Evolutionary conservation across 2,797 vertebrate genomes (phyloP), one percentile per base, ranked within the genome.

Genomic region (Miichthys miiuy): DNA sequence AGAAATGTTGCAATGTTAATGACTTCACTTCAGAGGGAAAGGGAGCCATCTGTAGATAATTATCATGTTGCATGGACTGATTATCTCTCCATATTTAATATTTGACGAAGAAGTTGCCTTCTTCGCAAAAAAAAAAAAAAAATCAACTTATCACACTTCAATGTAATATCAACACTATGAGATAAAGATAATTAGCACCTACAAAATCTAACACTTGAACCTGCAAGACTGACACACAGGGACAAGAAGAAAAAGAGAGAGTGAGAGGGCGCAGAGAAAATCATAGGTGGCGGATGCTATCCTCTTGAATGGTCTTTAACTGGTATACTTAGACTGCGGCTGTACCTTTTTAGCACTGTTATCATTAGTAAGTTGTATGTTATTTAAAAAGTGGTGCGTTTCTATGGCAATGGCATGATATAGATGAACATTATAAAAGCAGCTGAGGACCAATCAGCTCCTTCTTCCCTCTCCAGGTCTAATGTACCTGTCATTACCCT

Each of bases 61-160:
- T 79, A 85, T 74, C 66, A 41, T 27, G 21, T 72, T 66, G 68
- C 46, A 46, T 60, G 64, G 58, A 75, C 68, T 84, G 78, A 90
- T 88, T 84, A 86, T 88, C 68, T 72, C 83, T 77, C 65, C 60
- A 83, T 87, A 71, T 84, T 77, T 73, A 83, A 80, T 82, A n/a
- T n/a, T n/a, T n/a, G n/a, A 23, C 11, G 47, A 51, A 44, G 10
- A 65, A 69, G 42, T 42, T 66, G 30, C 54, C 42, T 66, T 50
- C n/a, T 34, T 10, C 23, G n/a, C n/a, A n/a, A n/a, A n/a, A n/a
- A n/a, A 55, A 13, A 47, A 27, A 21, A 10, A 20, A 10, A 48
- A 38, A 67, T n/a, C 0, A 54, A 57, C 57, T 13, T 56, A 62
- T 73, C 64, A 50, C 3, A 42, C 38, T 38, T 25, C 44, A n/a